phyloP scores from a whole-genome alignment of 2,888 invertebrate species.

The Eupithecia subfuscata region DNA sequence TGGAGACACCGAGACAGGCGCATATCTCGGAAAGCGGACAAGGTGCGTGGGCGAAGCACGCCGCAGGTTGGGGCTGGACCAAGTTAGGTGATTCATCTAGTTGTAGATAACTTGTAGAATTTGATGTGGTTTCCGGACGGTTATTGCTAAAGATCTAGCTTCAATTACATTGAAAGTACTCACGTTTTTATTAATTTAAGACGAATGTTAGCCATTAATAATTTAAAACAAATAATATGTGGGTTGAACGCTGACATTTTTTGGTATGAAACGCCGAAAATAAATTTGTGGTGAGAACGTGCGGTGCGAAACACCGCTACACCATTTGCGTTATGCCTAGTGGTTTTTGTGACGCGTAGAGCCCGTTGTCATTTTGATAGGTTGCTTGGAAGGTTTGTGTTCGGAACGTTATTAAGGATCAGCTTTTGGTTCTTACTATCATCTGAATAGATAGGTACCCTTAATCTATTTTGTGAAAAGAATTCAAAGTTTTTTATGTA shows the following conservation, averaged over 20 bases:
- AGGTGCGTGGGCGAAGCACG: conserved; percentile 2
- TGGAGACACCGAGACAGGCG: too few species aligned
- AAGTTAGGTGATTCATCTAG: conserved; percentile 4
- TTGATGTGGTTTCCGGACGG: conserved; percentile 5
- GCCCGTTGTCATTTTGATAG: neutral
- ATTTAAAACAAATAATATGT: too few species aligned
- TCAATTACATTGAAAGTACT: neutral
- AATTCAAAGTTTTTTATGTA: too few species aligned
- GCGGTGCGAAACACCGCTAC: too few species aligned
- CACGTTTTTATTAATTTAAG: neutral
- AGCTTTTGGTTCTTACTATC: too few species aligned
- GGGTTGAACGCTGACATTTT: too few species aligned
- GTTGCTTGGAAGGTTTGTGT: neutral
- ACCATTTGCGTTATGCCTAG: neutral
- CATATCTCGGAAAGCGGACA: neutral
- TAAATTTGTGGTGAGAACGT: too few species aligned
- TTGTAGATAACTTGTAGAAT: neutral
- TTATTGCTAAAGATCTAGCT: neutral
- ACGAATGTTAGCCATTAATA: neutral
- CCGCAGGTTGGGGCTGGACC: conserved; percentile 1
- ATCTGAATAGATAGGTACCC: too few species aligned
- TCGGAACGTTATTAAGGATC: too few species aligned
- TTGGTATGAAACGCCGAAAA: too few species aligned
- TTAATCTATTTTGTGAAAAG: too few species aligned
- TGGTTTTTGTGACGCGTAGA: neutral